Evolutionary conservation across 2,797 vertebrate species (phyloP).

Genomic region (Potorous gilbertii): DNA sequence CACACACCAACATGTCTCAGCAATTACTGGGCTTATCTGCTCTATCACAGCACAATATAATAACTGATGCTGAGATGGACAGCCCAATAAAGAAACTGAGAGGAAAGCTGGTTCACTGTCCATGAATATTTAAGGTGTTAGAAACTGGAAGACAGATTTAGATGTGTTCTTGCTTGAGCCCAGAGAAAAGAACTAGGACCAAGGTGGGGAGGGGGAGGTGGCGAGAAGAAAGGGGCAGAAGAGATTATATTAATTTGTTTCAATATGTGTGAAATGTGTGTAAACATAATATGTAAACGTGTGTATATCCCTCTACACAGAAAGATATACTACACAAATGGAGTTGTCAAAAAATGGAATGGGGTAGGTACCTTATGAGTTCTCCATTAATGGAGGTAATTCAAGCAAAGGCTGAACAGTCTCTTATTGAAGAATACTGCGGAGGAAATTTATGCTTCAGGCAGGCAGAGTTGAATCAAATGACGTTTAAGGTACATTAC

Average conservation of each 20-base stretch:
- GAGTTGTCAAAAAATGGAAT: background rate
- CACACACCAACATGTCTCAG: background rate
- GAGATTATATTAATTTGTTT: conserved; percentile 9
- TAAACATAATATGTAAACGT: background rate
- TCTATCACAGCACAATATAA: background rate
- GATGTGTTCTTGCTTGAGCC: background rate
- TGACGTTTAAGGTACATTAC: background rate
- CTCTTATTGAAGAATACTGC: background rate
- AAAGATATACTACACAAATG: background rate
- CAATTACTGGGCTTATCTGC: background rate
- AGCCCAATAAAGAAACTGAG: background rate
- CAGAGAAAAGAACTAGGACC: background rate
- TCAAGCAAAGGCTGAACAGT: background rate
- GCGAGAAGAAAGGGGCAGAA: background rate
- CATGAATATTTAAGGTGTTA: background rate
- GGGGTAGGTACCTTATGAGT: background rate
- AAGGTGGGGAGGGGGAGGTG: background rate
- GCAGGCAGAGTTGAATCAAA: background rate
- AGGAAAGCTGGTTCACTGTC: background rate
- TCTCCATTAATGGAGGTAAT: background rate
- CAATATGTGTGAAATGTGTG: background rate
- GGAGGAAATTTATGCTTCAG: background rate
- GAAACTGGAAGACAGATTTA: background rate
- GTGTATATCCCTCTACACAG: background rate
- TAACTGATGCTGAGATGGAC: background rate